Conservation (phyloP, 2,888 invertebrate genomes). For the Rhingia campestris region DNA sequence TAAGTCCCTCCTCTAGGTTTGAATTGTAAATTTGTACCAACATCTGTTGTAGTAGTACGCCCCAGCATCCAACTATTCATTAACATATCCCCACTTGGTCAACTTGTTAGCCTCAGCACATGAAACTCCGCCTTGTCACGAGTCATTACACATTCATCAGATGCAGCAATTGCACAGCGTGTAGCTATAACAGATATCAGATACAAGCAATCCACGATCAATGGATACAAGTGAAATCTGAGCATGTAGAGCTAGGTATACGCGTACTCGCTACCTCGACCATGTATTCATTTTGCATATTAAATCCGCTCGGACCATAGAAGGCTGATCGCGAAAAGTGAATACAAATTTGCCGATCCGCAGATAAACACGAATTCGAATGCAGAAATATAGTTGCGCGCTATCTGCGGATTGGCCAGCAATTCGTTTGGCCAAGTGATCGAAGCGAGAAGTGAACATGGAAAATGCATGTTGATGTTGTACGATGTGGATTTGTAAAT, state of each 20-base stretch:
- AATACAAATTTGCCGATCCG: constrained; percentile 62
- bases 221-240: constrained; percentile 39
- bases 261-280: constrained; percentile 4
- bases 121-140: constrained; percentile 69
- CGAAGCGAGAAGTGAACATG: constrained; percentile 65
- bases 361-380: constrained; percentile 34
- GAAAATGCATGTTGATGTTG: constrained; percentile 62
- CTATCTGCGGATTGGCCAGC: constrained; percentile 69
- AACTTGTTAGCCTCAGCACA: background rate
- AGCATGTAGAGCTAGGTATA: background rate
- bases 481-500: constrained; percentile 45
- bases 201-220: constrained; percentile 28
- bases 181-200: background rate
- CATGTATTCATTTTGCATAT: constrained; percentile 65
- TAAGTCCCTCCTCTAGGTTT: constrained; percentile 51
- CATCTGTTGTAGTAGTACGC: background rate
- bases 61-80: constrained; percentile 48
- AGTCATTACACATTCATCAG: constrained; percentile 71
- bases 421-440: constrained; percentile 31
- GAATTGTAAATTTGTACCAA: constrained; percentile 16
- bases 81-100: constrained; percentile 65
- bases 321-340: constrained; percentile 45
- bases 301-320: constrained; percentile 56
- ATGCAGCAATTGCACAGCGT: constrained; percentile 34
- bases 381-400: constrained; percentile 49